These are phyloP conservation scores for Cataglyphis hispanica DNA, from an alignment of 1,140 invertebrate species.

Conservation along the genomic window DNA sequence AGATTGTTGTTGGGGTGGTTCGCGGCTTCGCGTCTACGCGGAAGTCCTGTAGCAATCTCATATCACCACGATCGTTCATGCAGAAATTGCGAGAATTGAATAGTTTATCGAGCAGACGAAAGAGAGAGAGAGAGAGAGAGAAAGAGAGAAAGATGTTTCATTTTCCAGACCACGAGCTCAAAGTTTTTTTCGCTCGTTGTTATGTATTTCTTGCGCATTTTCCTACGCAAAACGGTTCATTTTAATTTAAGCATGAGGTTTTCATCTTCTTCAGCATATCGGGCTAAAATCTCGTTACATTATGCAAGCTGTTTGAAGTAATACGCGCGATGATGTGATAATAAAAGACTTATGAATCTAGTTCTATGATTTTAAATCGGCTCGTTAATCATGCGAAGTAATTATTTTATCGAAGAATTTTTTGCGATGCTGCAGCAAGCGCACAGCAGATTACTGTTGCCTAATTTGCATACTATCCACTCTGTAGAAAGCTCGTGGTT, in stretches of 20 bases:
- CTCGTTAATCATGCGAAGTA: conserved; percentile 60
- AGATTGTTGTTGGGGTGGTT: conserved; percentile 66
- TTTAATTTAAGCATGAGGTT: neutral
- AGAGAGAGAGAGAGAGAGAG: neutral
- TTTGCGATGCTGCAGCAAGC: conserved; percentile 26
- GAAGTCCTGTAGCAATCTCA: conserved; percentile 45
- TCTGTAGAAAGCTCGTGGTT: conserved; percentile 51
- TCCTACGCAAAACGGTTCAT: neutral
- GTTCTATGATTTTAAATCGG: conserved; percentile 26
- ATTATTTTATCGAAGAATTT: conserved; percentile 69
- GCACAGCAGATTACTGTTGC: conserved; percentile 4
- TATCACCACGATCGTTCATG: conserved; percentile 59
- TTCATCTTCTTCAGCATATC: neutral
- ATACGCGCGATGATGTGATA: conserved; percentile 27
- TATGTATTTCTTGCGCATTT: neutral
- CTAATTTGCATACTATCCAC: conserved; percentile 42
- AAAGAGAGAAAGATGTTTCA: conserved; percentile 25
- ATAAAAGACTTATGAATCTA: conserved; percentile 22
- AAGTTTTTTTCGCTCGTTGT: neutral
- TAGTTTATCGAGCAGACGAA: conserved; percentile 3
- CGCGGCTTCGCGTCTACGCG: conserved; percentile 53
- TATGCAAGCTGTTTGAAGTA: conserved; percentile 19
- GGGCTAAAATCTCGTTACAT: conserved; percentile 23
- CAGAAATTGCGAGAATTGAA: conserved; percentile 68
- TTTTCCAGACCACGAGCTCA: conserved; percentile 20